Percentiles rank a stretch among this genome's conserved stretches.
phyloP scores from a whole-genome alignment of 1,140 invertebrate species.

The Marisa cornuarietis region DNA sequence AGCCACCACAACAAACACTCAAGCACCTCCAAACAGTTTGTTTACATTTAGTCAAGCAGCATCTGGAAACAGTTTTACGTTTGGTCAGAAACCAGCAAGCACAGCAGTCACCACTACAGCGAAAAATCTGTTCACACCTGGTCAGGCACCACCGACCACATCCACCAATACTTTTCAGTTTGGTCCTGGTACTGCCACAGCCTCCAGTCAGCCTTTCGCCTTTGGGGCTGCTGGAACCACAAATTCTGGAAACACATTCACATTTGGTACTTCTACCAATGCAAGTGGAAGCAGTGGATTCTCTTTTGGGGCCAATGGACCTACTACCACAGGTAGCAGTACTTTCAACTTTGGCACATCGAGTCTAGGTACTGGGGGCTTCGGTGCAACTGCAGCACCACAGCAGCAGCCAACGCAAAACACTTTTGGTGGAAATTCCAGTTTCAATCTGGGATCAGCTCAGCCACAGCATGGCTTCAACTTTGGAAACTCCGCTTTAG shows the following conservation, averaged over 20 bases:
- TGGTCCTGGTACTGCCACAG: background rate
- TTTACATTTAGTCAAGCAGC: too few relatives aligned
- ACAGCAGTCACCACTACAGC: background rate
- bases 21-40: too few relatives aligned
- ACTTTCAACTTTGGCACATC: constrained; percentile 14
- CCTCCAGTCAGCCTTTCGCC: background rate
- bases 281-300: background rate
- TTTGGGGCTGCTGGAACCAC: background rate
- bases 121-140: background rate
- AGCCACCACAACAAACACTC: too few relatives aligned
- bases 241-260: background rate
- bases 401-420: too few relatives aligned
- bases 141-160: background rate
- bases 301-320: background rate
- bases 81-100: background rate
- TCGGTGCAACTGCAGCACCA: too few relatives aligned
- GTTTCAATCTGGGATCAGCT: background rate
- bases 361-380: too few relatives aligned
- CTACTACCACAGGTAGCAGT: background rate
- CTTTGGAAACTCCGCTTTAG: background rate
- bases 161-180: background rate
- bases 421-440: background rate
- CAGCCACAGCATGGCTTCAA: background rate
- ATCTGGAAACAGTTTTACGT: background rate
- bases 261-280: background rate